phyloP scores from a whole-genome alignment of 2,797 vertebrate species.

The Spinus olivaceus region DNA sequence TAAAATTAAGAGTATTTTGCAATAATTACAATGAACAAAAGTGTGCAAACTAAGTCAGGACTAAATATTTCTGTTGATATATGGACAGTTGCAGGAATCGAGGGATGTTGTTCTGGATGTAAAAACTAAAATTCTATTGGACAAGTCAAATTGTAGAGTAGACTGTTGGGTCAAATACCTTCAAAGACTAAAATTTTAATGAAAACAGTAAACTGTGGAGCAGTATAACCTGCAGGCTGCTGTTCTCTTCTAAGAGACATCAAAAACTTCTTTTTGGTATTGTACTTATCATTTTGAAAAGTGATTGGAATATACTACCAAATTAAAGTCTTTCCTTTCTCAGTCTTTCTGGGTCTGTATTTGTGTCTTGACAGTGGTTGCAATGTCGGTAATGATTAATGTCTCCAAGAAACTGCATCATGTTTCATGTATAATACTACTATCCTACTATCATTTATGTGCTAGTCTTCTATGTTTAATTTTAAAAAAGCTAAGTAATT shows the following conservation, averaged over 20 bases:
- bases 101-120: background rate
- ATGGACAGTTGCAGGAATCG: background rate
- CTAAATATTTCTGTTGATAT: background rate
- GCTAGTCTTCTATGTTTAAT: background rate
- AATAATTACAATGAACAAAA: background rate
- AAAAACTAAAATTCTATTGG: background rate
- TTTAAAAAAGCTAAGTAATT: background rate
- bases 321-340: background rate
- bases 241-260: background rate
- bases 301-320: background rate
- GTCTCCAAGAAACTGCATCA: background rate
- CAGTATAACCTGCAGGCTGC: background rate
- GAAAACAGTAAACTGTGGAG: background rate
- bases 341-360: background rate
- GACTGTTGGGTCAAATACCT: background rate
- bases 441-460: background rate
- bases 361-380: background rate
- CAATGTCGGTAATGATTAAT: background rate
- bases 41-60: constrained; percentile 15
- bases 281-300: background rate
- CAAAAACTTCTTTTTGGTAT: background rate
- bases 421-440: background rate
- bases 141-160: background rate
- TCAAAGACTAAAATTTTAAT: background rate
- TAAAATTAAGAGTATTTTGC: constrained; percentile 29